Conservation (phyloP, 2,113 vertebrate genomes). For the Syngnathus typhle region DNA sequence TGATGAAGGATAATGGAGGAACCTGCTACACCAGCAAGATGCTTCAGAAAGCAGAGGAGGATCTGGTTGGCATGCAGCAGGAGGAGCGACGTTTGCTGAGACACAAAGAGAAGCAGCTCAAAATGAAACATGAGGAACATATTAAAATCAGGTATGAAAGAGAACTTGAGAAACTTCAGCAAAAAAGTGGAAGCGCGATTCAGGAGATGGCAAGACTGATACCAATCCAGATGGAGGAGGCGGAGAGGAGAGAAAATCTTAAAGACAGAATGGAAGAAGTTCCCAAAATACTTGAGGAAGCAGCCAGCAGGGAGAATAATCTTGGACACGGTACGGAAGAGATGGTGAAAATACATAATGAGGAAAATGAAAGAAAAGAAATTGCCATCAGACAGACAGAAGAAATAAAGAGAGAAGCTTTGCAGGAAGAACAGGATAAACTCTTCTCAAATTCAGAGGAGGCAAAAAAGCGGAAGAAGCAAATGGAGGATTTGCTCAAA, state of each 20-base stretch:
- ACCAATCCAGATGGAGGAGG: constrained; percentile 30
- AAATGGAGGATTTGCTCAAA: constrained; percentile 25
- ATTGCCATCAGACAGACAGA: constrained; percentile 31
- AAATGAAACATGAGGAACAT: constrained; percentile 25
- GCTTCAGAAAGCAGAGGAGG: constrained; percentile 42
- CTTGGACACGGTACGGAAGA: constrained; percentile 26
- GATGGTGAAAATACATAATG: constrained; percentile 16
- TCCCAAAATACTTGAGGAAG: constrained; percentile 33
- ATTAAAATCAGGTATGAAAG: constrained; percentile 30
- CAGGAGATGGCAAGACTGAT: constrained; percentile 33
- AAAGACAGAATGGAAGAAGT: constrained; percentile 31
- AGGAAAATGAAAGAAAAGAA: constrained; percentile 31
- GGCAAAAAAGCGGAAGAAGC: constrained; percentile 26
- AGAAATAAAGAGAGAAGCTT: constrained; percentile 28
- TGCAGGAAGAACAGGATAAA: constrained; percentile 41
- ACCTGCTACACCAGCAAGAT: constrained; percentile 35
- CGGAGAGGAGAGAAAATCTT: constrained; percentile 30
- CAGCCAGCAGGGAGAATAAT: constrained; percentile 20
- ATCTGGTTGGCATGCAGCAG: constrained; percentile 18
- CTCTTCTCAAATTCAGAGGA: constrained; percentile 34
- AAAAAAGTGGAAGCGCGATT: constrained; percentile 28
- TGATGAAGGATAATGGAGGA: constrained; percentile 34
- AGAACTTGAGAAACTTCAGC: constrained; percentile 23
- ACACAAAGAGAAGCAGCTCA: constrained; percentile 21
- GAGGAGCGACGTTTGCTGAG: constrained; percentile 21